Evolutionary conservation across 2,797 vertebrate genomes (phyloP).

Genomic region (Hipposideros larvatus): DNA sequence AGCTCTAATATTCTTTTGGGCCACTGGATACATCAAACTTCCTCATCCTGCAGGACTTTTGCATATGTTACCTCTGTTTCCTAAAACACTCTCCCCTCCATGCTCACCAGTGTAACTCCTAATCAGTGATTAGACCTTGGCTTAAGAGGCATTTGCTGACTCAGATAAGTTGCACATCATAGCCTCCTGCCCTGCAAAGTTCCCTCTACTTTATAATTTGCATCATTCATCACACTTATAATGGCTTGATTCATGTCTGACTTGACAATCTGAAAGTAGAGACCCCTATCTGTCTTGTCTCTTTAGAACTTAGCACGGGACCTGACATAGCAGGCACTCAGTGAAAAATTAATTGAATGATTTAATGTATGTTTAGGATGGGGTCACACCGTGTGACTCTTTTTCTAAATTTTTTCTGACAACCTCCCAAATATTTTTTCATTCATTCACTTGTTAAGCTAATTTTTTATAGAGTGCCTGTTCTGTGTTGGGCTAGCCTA

Average conservation of each 20-base stretch:
- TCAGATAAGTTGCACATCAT: neutral
- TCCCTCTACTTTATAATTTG: neutral
- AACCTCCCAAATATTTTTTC: neutral
- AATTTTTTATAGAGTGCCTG: neutral
- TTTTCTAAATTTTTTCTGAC: conserved; percentile 23
- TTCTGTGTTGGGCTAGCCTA: neutral
- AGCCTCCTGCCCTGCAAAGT: neutral
- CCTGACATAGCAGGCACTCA: neutral
- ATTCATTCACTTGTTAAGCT: neutral
- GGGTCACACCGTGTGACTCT: neutral
- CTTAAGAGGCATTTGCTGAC: neutral
- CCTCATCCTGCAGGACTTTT: neutral
- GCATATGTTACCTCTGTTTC: neutral
- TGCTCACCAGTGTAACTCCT: neutral
- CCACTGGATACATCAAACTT: neutral
- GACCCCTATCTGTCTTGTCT: neutral
- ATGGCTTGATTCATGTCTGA: neutral
- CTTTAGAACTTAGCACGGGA: neutral
- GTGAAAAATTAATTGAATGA: neutral
- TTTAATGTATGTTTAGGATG: neutral
- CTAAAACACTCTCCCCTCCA: neutral
- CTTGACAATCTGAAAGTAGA: neutral
- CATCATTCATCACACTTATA: neutral
- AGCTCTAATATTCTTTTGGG: neutral
- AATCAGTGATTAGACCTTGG: neutral